Base-by-base conservation (phyloP, 1,140 invertebrate species). In the Trichonephila clavata region DNA sequence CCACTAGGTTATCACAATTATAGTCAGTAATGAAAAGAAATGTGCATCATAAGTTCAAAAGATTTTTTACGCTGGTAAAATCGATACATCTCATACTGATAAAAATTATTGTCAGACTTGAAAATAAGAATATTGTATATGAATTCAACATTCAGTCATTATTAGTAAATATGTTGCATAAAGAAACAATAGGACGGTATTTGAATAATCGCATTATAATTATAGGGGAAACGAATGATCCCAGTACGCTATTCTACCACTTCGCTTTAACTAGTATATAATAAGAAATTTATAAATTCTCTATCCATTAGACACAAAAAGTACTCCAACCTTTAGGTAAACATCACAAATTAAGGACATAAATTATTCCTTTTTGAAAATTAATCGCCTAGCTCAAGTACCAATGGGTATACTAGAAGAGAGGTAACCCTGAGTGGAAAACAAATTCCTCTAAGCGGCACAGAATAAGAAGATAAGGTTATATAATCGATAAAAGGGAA, bases 401-500 rank as follows among this genome's bases (percentile, higher is more conserved):
- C 68, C 27, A 24, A 77, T 14, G 14, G 18, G 68, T 8, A 68
- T 10, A 24, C n/a, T 68, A 68, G n/a, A 68, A 24, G 27, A 32
- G 6, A 16, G 27, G 13, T 5, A 77, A 2, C 14, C 24, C 16
- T 77, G 24, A 68, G 24, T 16, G 68, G 13, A 24, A 71, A 71
- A 27, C 68, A 77, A 77, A 77, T 27, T 77, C 27, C 27, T 8
- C 27, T 77, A 77, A 32, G 24, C 68, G 68, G 32, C 68, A 71
- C 68, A 71, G 24, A 71, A 71, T 71, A 71, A 71, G 24, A 71
- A 77, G 27, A 77, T 77, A 20, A 77, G 68, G 14, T 77, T 77
- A 32, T 77, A 77, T 77, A 77, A 77, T 32, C 68, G 27, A 77
- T 39, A 39, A 77, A 77, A 27, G 14, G 27, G 24, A 77, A 77